phyloP scores from a whole-genome alignment of 2,113 vertebrate genomes.

The Podocnemis expansa region DNA sequence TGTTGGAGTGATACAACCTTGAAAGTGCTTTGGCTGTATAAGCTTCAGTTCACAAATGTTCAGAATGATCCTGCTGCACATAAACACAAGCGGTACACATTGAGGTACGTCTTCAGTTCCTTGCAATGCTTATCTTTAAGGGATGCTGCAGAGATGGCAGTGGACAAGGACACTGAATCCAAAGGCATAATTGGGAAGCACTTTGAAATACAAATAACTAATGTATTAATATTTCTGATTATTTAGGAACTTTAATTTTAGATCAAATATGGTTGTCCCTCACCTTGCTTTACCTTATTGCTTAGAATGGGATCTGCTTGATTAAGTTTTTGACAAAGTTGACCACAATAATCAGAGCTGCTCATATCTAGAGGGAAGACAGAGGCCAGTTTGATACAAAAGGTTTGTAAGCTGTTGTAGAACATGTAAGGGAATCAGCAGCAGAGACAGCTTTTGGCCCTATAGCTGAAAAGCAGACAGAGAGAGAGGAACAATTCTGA shows the following conservation, averaged over 20 bases:
- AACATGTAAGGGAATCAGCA: too few relatives aligned
- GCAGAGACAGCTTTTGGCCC: too few relatives aligned
- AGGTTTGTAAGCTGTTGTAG: too few relatives aligned
- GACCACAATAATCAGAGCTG: background rate
- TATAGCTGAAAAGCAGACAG: too few relatives aligned
- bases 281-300: background rate
- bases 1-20: background rate
- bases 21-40: background rate
- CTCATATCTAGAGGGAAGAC: background rate
- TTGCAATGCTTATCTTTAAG: background rate
- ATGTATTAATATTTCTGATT: too few relatives aligned
- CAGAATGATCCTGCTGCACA: background rate
- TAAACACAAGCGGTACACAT: background rate
- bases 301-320: background rate
- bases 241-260: background rate
- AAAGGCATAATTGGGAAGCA: background rate
- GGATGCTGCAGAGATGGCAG: background rate
- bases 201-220: background rate
- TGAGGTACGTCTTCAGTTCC: background rate
- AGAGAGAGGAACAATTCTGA: too few relatives aligned
- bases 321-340: background rate
- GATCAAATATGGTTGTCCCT: background rate
- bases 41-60: rapidly evolving
- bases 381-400: too few relatives aligned
- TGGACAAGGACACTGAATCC: background rate